These are phyloP conservation scores for Zaprionus davidi DNA, from an alignment of 1,140 invertebrate genomes.

Conservation along the genomic window DNA sequence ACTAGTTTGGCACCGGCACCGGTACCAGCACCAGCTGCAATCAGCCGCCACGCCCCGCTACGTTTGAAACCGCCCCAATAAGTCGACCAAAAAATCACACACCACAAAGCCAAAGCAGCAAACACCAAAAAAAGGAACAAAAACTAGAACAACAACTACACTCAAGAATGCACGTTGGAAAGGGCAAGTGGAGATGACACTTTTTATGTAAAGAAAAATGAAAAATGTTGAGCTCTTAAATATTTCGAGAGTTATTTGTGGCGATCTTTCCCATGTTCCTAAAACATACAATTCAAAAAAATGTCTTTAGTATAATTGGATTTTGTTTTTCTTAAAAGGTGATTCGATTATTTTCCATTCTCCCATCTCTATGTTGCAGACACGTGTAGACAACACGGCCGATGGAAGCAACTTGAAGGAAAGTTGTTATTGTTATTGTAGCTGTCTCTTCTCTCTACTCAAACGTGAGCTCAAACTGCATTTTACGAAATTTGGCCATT, in stretches of 20 bases:
- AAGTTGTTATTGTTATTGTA: slow-evolving; percentile 69
- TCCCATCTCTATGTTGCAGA: slow-evolving; percentile 52
- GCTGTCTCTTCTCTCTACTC: slow-evolving; percentile 58
- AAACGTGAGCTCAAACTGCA: slow-evolving; percentile 77
- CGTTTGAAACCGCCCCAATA: slow-evolving; percentile 21
- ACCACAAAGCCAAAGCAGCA: slow-evolving; percentile 76
- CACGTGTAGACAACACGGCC: not conserved
- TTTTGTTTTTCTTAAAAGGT: not conserved
- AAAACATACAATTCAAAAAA: not conserved
- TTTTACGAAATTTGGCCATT: slow-evolving; percentile 78
- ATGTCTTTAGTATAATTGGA: too few relatives aligned
- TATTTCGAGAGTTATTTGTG: not conserved
- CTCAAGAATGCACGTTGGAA: not conserved
- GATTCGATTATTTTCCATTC: not conserved
- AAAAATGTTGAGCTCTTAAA: not conserved
- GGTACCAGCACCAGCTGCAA: slow-evolving; percentile 54
- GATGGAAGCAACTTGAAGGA: slow-evolving; percentile 43
- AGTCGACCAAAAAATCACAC: slow-evolving; percentile 71
- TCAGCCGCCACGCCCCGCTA: slow-evolving; percentile 38
- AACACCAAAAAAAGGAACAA: slow-evolving; percentile 48
- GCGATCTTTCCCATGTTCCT: not conserved
- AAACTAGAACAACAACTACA: slow-evolving; percentile 3
- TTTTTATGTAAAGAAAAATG: not conserved
- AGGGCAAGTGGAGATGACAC: slow-evolving; percentile 24
- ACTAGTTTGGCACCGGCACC: slow-evolving; percentile 61